A percentile compares a stretch with the other conserved stretches of the same genome.
Evolutionary conservation across 2,797 vertebrate species (phyloP).

Genomic region (Hybognathus amarus): DNA sequence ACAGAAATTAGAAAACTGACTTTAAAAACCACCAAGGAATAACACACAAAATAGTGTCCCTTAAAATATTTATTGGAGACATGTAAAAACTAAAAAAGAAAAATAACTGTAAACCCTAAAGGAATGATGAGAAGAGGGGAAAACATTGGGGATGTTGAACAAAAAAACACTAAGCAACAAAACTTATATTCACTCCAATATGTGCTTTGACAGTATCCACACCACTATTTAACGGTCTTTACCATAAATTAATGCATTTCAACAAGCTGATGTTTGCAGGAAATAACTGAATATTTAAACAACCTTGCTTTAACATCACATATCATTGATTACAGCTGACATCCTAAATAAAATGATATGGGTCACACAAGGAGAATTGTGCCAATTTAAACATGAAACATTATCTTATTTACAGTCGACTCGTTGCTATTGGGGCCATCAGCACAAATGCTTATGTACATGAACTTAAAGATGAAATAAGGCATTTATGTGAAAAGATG

Average conservation of each 20-base stretch:
- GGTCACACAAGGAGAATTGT: constrained; percentile 48
- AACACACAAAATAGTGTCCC: constrained; percentile 60
- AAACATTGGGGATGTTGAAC: constrained; percentile 37
- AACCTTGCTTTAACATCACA: constrained; percentile 39
- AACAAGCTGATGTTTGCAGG: constrained; percentile 40
- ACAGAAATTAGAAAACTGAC: background rate
- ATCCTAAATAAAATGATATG: constrained; percentile 44
- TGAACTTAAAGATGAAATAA: constrained; percentile 45
- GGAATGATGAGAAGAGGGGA: constrained; percentile 63
- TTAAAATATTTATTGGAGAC: constrained; percentile 83
- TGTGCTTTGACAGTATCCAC: constrained; percentile 50
- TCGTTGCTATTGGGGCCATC: constrained; percentile 26
- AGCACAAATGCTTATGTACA: constrained; percentile 33
- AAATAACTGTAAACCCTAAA: constrained; percentile 60
- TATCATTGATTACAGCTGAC: constrained; percentile 30
- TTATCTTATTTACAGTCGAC: constrained; percentile 44
- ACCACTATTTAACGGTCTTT: constrained; percentile 42
- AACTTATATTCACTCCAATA: constrained; percentile 53
- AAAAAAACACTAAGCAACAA: constrained; percentile 62
- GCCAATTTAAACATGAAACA: constrained; percentile 41
- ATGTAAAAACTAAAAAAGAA: constrained; percentile 69
- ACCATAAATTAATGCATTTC: constrained; percentile 58
- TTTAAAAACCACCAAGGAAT: background rate
- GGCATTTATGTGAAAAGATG: constrained; percentile 46
- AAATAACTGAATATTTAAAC: constrained; percentile 13